These are phyloP conservation scores for Platypus cylindrus DNA, from an alignment of 2,888 invertebrate genomes.

Conservation along the genomic window DNA sequence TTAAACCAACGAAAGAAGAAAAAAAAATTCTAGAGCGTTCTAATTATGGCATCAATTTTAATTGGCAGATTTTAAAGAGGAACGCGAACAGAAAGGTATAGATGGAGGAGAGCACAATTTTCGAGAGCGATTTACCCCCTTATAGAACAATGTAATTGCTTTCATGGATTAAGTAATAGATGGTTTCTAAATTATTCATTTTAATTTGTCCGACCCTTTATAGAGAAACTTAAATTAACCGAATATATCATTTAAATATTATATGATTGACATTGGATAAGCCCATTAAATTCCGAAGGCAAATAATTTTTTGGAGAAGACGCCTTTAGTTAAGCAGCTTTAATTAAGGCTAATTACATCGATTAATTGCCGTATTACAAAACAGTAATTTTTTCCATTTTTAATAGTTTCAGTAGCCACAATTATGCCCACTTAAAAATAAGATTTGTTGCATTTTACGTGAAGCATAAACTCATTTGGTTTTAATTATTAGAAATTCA, in stretches of 20 bases:
- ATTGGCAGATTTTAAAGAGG: constrained; percentile 28
- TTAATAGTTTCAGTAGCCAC: too few relatives aligned
- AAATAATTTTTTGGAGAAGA: too few relatives aligned
- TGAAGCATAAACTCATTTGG: constrained; percentile 22
- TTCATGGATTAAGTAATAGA: constrained; percentile 32
- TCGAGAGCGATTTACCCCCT: too few relatives aligned
- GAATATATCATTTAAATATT: too few relatives aligned
- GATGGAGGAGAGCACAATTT: too few relatives aligned
- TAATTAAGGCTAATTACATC: too few relatives aligned
- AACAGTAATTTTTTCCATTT: too few relatives aligned
- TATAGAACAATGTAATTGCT: constrained; percentile 30
- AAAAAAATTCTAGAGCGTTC: constrained; percentile 34
- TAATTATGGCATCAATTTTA: constrained; percentile 36
- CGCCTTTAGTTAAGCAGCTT: too few relatives aligned
- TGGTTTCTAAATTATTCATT: constrained; percentile 32
- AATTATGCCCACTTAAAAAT: constrained; percentile 19
- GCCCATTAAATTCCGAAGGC: too few relatives aligned
- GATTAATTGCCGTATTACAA: too few relatives aligned
- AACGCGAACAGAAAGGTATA: constrained; percentile 19
- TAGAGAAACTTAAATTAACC: constrained; percentile 21
- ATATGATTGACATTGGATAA: too few relatives aligned
- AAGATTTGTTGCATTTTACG: constrained; percentile 19
- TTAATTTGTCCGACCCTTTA: constrained; percentile 28
- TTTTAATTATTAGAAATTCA: constrained; percentile 23
- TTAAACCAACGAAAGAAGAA: constrained; percentile 21